phyloP scores from a whole-genome alignment of 2,797 vertebrate genomes.

The Chelidonichthys spinosus region DNA sequence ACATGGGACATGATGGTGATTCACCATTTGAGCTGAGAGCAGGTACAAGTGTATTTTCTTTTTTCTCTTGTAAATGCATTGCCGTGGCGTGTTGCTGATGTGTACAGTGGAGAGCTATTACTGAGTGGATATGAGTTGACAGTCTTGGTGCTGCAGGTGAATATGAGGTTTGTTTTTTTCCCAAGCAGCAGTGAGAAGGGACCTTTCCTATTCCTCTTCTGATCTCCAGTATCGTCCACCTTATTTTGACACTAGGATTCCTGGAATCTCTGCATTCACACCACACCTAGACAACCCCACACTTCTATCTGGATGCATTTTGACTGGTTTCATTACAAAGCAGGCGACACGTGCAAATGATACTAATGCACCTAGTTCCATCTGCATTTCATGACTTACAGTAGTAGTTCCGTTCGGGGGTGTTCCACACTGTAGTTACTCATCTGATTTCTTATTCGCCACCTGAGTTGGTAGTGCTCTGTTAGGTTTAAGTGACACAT shows the following conservation, averaged over 20 bases:
- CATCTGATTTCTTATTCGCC: slow-evolving; percentile 41
- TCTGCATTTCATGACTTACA: slow-evolving; percentile 39
- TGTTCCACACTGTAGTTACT: slow-evolving; percentile 47
- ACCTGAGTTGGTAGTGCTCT: slow-evolving; percentile 56
- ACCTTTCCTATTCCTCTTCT: slow-evolving; percentile 35
- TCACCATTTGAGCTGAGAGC: neutral
- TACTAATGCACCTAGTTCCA: slow-evolving; percentile 49
- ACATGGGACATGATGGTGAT: neutral
- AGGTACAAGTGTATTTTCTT: neutral
- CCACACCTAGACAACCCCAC: slow-evolving; percentile 31
- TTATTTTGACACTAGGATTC: slow-evolving; percentile 35
- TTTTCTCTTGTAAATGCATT: slow-evolving; percentile 11
- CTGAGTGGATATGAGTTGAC: slow-evolving; percentile 22
- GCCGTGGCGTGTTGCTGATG: slow-evolving; percentile 1
- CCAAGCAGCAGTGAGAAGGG: slow-evolving; percentile 37
- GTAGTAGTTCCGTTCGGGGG: slow-evolving; percentile 51
- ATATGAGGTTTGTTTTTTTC: slow-evolving; percentile 32
- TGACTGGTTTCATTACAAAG: slow-evolving; percentile 44
- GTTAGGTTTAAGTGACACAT: slow-evolving; percentile 69
- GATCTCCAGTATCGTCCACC: slow-evolving; percentile 48
- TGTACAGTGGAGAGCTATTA: slow-evolving; percentile 7
- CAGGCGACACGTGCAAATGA: slow-evolving; percentile 44
- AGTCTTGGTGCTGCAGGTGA: slow-evolving; percentile 26
- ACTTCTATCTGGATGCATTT: slow-evolving; percentile 28
- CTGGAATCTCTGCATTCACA: slow-evolving; percentile 34